These are phyloP conservation scores for Ianthella basta DNA, from an alignment of 37 sponge, comb jelly and placozoan species.

Conservation along the genomic window DNA sequence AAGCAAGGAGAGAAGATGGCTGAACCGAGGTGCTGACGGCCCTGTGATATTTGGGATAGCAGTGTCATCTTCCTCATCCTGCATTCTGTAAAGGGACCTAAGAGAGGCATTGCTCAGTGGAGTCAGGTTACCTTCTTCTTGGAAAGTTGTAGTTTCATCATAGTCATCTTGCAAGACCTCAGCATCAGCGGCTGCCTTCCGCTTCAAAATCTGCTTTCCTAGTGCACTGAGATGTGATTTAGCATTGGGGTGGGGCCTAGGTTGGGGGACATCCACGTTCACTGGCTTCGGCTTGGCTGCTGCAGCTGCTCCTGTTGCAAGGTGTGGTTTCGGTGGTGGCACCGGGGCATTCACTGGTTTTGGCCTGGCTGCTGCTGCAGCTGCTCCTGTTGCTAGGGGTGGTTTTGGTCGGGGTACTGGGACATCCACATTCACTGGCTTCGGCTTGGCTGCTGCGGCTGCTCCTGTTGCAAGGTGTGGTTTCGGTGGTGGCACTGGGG, in stretches of 20 bases:
- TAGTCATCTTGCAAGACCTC: conserved; percentile 31
- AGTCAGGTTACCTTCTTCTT: conserved; percentile 57
- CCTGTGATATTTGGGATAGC: neutral
- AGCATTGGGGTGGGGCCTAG: neutral
- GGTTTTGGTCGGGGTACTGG: neutral
- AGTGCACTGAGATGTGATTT: neutral
- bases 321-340: neutral
- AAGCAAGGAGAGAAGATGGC: neutral
- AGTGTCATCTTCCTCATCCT: neutral
- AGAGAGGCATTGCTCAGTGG: conserved; percentile 61
- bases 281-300: conserved; percentile 3
- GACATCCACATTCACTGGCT: neutral
- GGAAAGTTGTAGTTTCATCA: conserved; percentile 42
- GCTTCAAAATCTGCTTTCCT: conserved; percentile 28
- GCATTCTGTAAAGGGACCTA: conserved; percentile 64
- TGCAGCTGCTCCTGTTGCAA: neutral
- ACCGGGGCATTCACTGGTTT: neutral
- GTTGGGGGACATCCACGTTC: neutral
- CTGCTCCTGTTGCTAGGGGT: neutral
- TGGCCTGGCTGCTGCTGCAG: neutral
- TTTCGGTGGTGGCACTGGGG: neutral
- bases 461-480: neutral
- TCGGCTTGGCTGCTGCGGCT: too few species aligned
- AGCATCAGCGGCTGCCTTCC: conserved; percentile 34
- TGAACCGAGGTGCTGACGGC: neutral